Base-by-base conservation (phyloP, 2,888 invertebrate species). In the Acrocera orbiculus region DNA sequence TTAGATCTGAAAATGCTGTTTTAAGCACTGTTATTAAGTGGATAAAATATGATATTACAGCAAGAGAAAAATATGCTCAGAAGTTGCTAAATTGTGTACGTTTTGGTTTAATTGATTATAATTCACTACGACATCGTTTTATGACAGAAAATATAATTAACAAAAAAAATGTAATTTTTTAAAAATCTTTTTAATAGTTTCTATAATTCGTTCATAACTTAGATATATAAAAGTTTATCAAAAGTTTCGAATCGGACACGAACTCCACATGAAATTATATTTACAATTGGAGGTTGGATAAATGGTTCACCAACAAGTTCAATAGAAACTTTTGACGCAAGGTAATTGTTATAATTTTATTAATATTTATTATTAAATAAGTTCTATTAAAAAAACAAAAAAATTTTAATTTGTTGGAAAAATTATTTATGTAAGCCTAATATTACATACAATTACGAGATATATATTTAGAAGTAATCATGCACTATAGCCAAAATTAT, bases 271-370 rank as follows among this genome's bases (percentile, higher is more conserved):
- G 78, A 78, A 47, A 69, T 80, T 45, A 64, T 86, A 9, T 85
- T 86, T 53, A 79, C 83, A 10, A 72, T 85, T 13, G 85, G 85
- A 4, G 86, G 86, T 2, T 83, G 83, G 86, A 66, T 75, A 52
- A 68, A 76, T n/a, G 81, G 81, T n/a, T 76, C 76, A 42, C 81
- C 82, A 0, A 82, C 82, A 1, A 78, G 73, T 58, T 79, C 78
- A 47, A 69, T 78, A 16, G 76, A 75, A 56, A 79, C 78, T 34
- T 85, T 83, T 53, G 77, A 76, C 47, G 73, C 76, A 24, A 73
- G 81, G 61, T 78, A 64, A 57, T n/a, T n/a, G n/a, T n/a, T n/a
- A n/a, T n/a, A n/a, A n/a, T n/a, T n/a, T n/a, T n/a, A n/a, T n/a
- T n/a, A n/a, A n/a, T n/a, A n/a, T n/a, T n/a, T n/a, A n/a, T n/a